phyloP scores from a whole-genome alignment of 2,113 vertebrate species.

The Megaleporinus macrocephalus region DNA sequence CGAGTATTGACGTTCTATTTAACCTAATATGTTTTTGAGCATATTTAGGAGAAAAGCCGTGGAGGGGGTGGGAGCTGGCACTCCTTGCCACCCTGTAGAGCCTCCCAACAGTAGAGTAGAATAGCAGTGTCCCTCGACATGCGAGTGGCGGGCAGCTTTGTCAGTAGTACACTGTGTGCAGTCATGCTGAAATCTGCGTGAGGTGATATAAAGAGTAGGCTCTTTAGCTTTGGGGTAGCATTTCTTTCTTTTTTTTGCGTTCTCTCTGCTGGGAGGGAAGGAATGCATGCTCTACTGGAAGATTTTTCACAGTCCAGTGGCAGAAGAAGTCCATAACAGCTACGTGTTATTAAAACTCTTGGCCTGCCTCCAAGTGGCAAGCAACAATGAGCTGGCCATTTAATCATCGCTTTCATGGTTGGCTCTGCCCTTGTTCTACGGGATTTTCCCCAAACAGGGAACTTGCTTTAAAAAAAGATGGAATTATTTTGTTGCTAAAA shows the following conservation, averaged over 20 bases:
- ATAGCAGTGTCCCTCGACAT: background rate
- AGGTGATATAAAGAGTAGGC: background rate
- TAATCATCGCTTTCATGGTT: constrained; percentile 37
- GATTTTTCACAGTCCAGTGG: constrained; percentile 27
- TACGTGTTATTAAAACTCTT: constrained; percentile 27
- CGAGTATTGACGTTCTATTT: no score
- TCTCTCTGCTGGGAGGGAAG: constrained; percentile 2
- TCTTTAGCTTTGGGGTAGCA: background rate
- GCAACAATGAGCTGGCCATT: constrained; percentile 9
- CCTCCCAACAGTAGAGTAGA: no score
- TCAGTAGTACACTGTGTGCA: background rate
- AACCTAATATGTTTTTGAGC: no score
- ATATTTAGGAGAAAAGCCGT: no score
- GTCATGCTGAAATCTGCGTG: constrained; percentile 23
- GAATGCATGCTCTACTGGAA: constrained; percentile 29
- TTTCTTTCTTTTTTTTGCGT: background rate
- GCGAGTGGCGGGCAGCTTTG: constrained; percentile 2
- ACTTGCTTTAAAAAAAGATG: background rate
- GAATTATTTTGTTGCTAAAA: no score
- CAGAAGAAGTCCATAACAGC: constrained; percentile 21
- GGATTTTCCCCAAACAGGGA: background rate
- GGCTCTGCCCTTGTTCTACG: background rate
- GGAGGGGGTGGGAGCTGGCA: no score
- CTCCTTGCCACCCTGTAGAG: no score
- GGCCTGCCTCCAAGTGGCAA: background rate